Conservation (phyloP, 2,113 vertebrate species). For the Gallinago jamesoni region DNA sequence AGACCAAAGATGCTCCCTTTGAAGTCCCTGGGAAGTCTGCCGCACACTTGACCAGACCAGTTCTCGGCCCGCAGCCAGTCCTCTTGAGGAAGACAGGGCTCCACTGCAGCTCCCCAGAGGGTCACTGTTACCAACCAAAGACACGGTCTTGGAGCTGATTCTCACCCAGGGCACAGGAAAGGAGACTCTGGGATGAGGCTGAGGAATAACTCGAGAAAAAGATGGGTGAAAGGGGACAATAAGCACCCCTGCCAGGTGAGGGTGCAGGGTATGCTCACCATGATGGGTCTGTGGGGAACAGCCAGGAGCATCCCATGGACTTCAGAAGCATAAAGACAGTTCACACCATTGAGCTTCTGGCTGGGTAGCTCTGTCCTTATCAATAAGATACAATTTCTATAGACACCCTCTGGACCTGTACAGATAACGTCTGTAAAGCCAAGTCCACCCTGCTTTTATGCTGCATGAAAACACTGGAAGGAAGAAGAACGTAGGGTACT, state of each 20-base stretch:
- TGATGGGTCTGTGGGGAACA: background rate
- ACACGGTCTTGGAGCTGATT: background rate
- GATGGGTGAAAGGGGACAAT: background rate
- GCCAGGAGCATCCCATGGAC: background rate
- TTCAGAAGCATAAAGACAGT: background rate
- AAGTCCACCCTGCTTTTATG: background rate
- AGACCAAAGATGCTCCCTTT: constrained; percentile 23
- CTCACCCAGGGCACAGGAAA: background rate
- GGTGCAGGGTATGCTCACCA: background rate
- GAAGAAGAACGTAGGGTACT: background rate
- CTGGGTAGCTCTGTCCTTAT: background rate
- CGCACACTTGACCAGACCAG: background rate
- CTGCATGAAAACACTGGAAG: background rate
- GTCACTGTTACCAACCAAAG: background rate
- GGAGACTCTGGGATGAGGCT: background rate
- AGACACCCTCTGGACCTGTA: background rate
- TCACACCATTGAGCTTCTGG: background rate
- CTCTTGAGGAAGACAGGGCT: background rate
- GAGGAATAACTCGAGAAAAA: background rate
- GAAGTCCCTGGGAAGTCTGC: background rate
- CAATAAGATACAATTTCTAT: background rate
- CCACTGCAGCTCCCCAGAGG: background rate
- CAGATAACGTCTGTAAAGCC: background rate
- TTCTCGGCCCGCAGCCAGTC: background rate
- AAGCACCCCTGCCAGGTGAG: background rate